phyloP scores from a whole-genome alignment of 2,888 invertebrate genomes.

The Malthinus seriepunctatus region DNA sequence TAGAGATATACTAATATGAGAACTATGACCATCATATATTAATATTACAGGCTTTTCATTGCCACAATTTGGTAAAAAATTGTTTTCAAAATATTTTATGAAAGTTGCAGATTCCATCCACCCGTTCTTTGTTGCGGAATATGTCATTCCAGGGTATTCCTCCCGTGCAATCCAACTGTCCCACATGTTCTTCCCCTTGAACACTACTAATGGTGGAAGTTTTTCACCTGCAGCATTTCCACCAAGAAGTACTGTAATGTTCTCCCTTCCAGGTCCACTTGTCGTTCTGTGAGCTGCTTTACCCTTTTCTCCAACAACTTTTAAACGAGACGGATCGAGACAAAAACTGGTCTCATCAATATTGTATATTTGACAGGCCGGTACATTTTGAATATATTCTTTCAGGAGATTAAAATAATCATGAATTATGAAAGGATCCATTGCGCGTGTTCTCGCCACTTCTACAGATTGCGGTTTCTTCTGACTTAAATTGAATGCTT shows the following conservation, averaged over 20 bases:
- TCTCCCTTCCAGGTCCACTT: conserved; percentile 36
- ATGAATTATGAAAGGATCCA: conserved; percentile 32
- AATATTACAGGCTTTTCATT: conserved; percentile 36
- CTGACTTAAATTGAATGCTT: conserved; percentile 32
- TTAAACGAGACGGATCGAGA: conserved; percentile 14
- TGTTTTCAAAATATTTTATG: conserved; percentile 35
- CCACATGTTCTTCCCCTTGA: conserved; percentile 42
- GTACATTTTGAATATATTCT: conserved; percentile 1
- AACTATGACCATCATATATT: conserved; percentile 40
- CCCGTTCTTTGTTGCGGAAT: conserved; percentile 40
- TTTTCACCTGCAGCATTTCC: conserved; percentile 33
- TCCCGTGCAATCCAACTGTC: conserved; percentile 38
- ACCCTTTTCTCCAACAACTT: conserved; percentile 22
- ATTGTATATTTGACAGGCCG: conserved; percentile 17
- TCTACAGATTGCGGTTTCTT: conserved; percentile 40
- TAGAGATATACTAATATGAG: conserved; percentile 34
- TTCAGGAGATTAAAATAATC: conserved; percentile 15
- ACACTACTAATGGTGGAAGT: conserved; percentile 41
- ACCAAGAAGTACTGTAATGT: conserved; percentile 35
- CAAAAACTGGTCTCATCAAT: conserved; percentile 26
- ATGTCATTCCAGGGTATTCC: conserved; percentile 35
- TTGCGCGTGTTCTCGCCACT: conserved; percentile 30
- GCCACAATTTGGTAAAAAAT: conserved; percentile 19
- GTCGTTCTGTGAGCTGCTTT: conserved; percentile 26
- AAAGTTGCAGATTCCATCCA: conserved; percentile 39